A percentile compares a stretch with the other conserved stretches of the same genome.
Conservation (phyloP, 2,888 invertebrate genomes). For the Nephrotoma flavescens region DNA sequence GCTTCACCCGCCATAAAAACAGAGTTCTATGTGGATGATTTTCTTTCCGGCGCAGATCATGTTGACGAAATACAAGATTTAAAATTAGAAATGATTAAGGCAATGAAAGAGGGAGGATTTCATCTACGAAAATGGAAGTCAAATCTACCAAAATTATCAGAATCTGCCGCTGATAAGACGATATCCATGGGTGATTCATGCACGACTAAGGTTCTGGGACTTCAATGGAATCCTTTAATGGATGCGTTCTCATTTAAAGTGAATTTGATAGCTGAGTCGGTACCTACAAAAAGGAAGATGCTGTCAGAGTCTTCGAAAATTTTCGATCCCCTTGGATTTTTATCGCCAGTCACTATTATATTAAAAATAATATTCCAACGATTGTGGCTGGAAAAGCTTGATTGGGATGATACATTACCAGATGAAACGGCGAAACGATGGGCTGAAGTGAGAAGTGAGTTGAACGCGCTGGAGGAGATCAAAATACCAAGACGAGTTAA, state of each 20-base stretch:
- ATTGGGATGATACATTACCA: conserved; percentile 5
- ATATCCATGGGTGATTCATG: background rate
- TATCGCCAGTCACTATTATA: background rate
- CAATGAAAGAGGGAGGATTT: background rate
- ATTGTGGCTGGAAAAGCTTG: conserved; percentile 2
- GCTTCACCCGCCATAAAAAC: no score
- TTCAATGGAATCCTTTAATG: background rate
- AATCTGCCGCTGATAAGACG: background rate
- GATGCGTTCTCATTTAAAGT: background rate
- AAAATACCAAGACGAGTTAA: no score
- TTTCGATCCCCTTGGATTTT: background rate
- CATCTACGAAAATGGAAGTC: background rate
- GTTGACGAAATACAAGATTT: background rate
- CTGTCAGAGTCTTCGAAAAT: background rate
- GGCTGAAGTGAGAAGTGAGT: no score
- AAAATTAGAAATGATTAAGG: background rate
- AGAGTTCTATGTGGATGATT: no score
- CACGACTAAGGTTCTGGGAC: background rate
- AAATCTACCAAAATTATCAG: background rate
- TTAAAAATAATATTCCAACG: conserved; percentile 6
- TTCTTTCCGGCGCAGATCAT: no score
- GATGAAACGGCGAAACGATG: background rate
- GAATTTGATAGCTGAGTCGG: background rate
- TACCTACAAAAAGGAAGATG: background rate
- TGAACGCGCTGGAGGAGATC: no score